Base-by-base conservation (phyloP, 2,888 invertebrate species). In the Stenoptilia bipunctidactyla region DNA sequence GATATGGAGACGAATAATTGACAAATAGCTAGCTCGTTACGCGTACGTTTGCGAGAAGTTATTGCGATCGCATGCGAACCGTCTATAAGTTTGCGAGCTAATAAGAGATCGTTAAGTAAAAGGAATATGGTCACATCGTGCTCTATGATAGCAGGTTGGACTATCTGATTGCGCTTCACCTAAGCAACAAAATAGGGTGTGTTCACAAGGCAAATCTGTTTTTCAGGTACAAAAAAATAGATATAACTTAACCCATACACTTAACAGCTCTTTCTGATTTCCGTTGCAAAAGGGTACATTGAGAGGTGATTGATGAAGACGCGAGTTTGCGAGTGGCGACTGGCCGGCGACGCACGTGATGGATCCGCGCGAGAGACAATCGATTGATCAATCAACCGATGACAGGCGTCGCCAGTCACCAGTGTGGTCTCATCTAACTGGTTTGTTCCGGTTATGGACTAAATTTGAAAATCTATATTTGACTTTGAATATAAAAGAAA, bases 1-100 rank as follows among this genome's bases (percentile, higher is more conserved):
- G 71, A 70, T 69, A 72, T 66, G 62, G 55, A 61, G 74, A 71
- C 67, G 63, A 66, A 64, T 70, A 72, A 77, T 79, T 83, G 82
- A 83, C 82, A 80, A 82, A 83, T 76, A 69, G 65, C 30, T 12
- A 30, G 30, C 30, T 30, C 30, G 30, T 30, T 30, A 30, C 10
- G 10, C n/a, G n/a, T 30, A 25, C 5, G n/a, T n/a, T 20, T 20
- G 20, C 20, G 20, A 8, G 20, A 20, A 20, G 20, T 20, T 20
- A 20, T 20, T 20, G 20, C 20, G 30, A 30, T 30, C 30, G 30
- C 30, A 30, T 30, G 30, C 30, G 30, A 9, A n/a, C 30, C 9
- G 4, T n/a, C 30, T 30, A 30, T 30, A 30, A 30, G 30, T 30
- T 30, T 10, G 30, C 12, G 30, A 8, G n/a, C 30, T 30, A 30